Base-by-base conservation (phyloP, 2,888 invertebrate genomes). In the Heliconius erato region DNA sequence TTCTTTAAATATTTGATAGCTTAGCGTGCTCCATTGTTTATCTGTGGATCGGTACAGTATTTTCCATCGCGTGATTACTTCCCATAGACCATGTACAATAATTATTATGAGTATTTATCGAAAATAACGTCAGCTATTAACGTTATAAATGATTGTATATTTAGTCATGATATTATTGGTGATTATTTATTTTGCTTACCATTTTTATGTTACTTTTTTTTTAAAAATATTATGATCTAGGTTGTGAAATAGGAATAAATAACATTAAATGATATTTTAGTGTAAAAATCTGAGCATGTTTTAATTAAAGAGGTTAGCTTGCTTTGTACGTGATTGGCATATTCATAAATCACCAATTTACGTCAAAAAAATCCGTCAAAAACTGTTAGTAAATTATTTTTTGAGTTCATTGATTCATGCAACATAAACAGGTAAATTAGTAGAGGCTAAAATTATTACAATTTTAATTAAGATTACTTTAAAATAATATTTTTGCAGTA, bases 401-500 rank as follows among this genome's bases (percentile, higher is more conserved):
- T 23, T 23, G 59, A 59, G 23, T 23, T 3, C 7, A 23, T 59
- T 59, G 49, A 19, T 5, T 49, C 16, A 49, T 49, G 0, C 0
- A 54, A 54, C 54, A 19, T 54, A 54, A 63, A 12, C 63, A 11
- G 11, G n/a, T n/a, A 63, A 63, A 63, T 23, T n/a, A n/a, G 12
- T n/a, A 63, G n/a, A 63, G 12, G n/a, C 12, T 12, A 63, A 63
- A 63, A 63, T 11, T n/a, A 11, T 44, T 59, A 40, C 19, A n/a
- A 59, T 84, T 86, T 86, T 88, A 88, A 88, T 86, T 74, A 67
- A 67, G 26, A 78, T 40, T 85, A 86, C 83, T 86, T 82, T 77
- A 86, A 87, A 88, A 89, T 86, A 86, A 87, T 88, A 88, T 89
- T 88, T 88, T 84, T 86, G 84, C n/a, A 63, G 63, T 63, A 85